Base-by-base conservation (phyloP, 2,888 invertebrate species). In the Ptilodon capucinus region DNA sequence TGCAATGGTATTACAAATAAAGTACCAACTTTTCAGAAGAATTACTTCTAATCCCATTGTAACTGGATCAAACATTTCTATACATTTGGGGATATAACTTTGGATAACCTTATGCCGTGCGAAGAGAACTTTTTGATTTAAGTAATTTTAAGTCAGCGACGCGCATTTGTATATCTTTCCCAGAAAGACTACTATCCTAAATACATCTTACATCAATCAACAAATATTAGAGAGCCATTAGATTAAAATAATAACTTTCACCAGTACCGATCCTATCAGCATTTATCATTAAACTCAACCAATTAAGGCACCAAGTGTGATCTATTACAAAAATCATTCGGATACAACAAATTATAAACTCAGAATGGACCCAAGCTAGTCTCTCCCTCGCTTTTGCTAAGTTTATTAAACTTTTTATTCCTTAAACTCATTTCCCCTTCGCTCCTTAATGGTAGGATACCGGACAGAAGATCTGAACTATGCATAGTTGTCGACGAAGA, bases 371-470 rank as follows among this genome's bases (percentile, higher is more conserved):
- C 72, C 28, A 71, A 60, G 63, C 85, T 85, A 42, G 84, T 60
- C 77, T 87, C 86, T 19, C 87, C 86, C 30, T 77, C 77, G 52
- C 80, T 78, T 70, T 71, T 81, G 53, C 60, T 70, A 38, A 51
- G 56, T 54, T 56, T 73, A 23, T 56, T 66, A 16, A 57, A 53
- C 44, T 64, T 71, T 45, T 61, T 74, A 42, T 54, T 59, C 48
- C 73, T 73, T 43, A 75, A 57, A 69, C 84, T 88, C 40, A 82
- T 51, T 69, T 89, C 88, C 0, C 89, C 89, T 57, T 89, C 86
- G 57, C 89, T 89, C 45, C 68, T 77, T 40, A 85, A 57, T 13
- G 86, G 88, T 46, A 84, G 58, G 47, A 86, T 75, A n/a, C 74
- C 67, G 18, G 81, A 80, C 34, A 64, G 62, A 18, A 71, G 53